Base-by-base conservation (phyloP, 2,888 invertebrate species). In the Acronicta aceris region DNA sequence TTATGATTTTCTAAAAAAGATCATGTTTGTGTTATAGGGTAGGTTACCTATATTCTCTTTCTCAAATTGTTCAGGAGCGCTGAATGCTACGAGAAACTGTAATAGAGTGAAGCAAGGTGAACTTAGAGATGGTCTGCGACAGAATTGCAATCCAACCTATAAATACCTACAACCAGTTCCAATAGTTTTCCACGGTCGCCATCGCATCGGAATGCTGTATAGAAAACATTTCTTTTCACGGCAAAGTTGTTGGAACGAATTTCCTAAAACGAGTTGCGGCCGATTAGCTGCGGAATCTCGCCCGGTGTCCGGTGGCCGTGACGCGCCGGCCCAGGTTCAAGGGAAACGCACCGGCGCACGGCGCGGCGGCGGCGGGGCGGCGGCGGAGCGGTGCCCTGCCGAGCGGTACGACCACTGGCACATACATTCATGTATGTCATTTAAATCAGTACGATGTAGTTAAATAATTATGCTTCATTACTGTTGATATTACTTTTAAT, bases 251-350 rank as follows among this genome's bases (percentile, higher is more conserved):
- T 68, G 64, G 58, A 61, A 74, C 54, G 69, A 65, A 65, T 71
- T 69, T 76, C 57, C 73, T 60, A 62, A 73, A 74, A 65, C 74
- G 62, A 70, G 79, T 74, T 50, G 55, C 57, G 46, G 61, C 40
- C 53, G 62, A 50, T 70, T 63, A 56, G 65, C 46, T 25, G 55
- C 45, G 78, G 84, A 79, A 82, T 80, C 75, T 73, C 72, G 75
- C 71, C 71, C 36, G 62, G 68, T 73, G 71, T 65, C 76, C 74
- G 72, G 74, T 68, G 76, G 60, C 76, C 76, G 74, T 62, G 74
- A 70, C 68, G 64, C 59, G 57, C 41, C 47, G 57, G 47, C 43
- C 30, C 59, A 57, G 75, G 71, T 77, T 74, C 81, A 74, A 76
- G 80, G 76, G 75, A 69, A 71, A 43, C 59, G 65, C 57, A 59